Evolutionary conservation across 2,888 invertebrate species (phyloP), one percentile per base, ranked within the genome.

Genomic region (Polydesmus complanatus): DNA sequence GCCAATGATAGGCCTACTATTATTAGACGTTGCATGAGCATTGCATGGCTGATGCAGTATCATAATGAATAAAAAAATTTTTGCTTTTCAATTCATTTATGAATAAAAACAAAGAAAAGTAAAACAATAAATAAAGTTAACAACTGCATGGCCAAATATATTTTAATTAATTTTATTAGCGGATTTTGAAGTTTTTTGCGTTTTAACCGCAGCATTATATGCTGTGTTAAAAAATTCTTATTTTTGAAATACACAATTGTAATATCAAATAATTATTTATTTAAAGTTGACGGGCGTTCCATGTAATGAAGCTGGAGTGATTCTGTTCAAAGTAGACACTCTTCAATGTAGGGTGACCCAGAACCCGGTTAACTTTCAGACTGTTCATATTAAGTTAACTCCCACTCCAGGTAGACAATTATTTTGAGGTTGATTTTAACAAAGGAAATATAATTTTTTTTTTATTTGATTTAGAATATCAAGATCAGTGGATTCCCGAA

Each of bases 331-430:
- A 71, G 88, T 88, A 27, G 93, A 94, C 66, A 81, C 82, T 57
- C 75, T 95, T 64, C 88, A 89, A 71, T 93, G 89, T 71, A 83
- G 90, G 65, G 88, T 95, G 59, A 83, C 84, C 57, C 79, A 94
- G 63, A 91, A 94, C 76, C 84, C 88, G 37, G 83, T 85, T 69
- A 90, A 91, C 73, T 81, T 92, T 76, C 93, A 95, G 77, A 88
- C 90, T 47, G 78, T 95, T 62, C 91, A 92, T 72, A 78, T 95
- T 68, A 89, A 88, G 75, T 82, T 87, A 3, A 80, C 81, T 1
- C 84, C 86, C 26, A 78, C 84, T 66, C 86, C 87, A 67, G 73
- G 73, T 73, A 63, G 61, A 54, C 49, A 11, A 27, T n/a, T 52
- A 23, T 18, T 52, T 8, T 54, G 54, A 8, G 26, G 8, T n/a